Evolutionary conservation across 2,113 vertebrate genomes (phyloP).

Genomic region (Prietella phreatophila): DNA sequence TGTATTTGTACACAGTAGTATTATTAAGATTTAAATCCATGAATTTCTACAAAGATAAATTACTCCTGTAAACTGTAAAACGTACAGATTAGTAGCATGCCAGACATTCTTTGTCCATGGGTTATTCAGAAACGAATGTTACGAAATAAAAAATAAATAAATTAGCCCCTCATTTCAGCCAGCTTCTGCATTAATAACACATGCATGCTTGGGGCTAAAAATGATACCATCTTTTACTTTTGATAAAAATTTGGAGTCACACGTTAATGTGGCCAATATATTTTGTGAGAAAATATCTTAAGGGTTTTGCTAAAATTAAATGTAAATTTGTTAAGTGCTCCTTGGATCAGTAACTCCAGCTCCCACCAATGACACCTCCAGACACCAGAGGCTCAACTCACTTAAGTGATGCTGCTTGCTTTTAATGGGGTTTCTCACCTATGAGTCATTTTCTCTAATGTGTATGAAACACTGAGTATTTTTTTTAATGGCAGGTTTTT

Average conservation of each 20-base stretch:
- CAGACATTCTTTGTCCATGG: slow-evolving; percentile 57
- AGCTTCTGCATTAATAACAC: slow-evolving; percentile 81
- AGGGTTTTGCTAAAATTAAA: slow-evolving; percentile 75
- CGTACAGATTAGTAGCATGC: slow-evolving; percentile 62
- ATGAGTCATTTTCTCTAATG: slow-evolving; percentile 46
- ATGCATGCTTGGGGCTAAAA: slow-evolving; percentile 72
- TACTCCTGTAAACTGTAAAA: slow-evolving; percentile 67
- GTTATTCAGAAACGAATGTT: slow-evolving; percentile 74
- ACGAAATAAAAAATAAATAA: slow-evolving; percentile 71
- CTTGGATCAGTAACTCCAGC: slow-evolving; percentile 72
- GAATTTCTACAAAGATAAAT: slow-evolving; percentile 66
- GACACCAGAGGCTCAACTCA: slow-evolving; percentile 20
- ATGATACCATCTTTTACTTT: slow-evolving; percentile 75
- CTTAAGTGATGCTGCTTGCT: slow-evolving; percentile 32
- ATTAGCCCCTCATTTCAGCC: slow-evolving; percentile 74
- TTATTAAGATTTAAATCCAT: slow-evolving; percentile 1
- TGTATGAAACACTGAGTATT: slow-evolving; percentile 25
- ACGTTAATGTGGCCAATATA: slow-evolving; percentile 75
- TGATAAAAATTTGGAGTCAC: slow-evolving; percentile 72
- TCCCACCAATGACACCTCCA: slow-evolving; percentile 52
- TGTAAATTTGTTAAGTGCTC: slow-evolving; percentile 78
- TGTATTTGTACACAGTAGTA: neutral
- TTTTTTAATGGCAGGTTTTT: neutral
- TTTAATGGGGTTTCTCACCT: slow-evolving; percentile 61
- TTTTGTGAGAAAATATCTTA: slow-evolving; percentile 77